Conservation (phyloP, 2,113 vertebrate genomes). For the Oryzias woworae region DNA sequence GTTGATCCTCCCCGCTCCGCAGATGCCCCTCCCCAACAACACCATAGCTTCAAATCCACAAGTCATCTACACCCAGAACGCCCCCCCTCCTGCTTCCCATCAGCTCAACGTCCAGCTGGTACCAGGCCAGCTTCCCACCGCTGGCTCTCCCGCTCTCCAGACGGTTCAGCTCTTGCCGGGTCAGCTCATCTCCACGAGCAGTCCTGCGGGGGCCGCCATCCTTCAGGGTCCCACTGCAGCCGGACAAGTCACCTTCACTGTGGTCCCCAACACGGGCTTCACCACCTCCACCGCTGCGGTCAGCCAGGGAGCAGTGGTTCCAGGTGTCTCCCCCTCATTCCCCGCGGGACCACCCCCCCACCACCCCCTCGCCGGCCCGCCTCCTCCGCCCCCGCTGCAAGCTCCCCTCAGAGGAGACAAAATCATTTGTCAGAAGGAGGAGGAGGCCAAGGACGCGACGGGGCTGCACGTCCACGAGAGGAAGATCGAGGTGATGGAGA, state of each 20-base stretch:
- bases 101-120: slow-evolving; percentile 96
- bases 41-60: slow-evolving; percentile 86
- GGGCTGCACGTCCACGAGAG: slow-evolving; percentile 97
- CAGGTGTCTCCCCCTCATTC: slow-evolving; percentile 81
- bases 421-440: slow-evolving; percentile 99
- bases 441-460: slow-evolving; percentile 98
- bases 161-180: slow-evolving; percentile 94
- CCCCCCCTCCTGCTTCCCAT: slow-evolving; percentile 82
- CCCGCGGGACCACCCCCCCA: slow-evolving; percentile 77
- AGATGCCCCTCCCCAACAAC: slow-evolving; percentile 92
- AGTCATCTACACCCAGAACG: slow-evolving; percentile 87
- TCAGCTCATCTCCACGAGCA: slow-evolving; percentile 90
- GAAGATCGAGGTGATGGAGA: slow-evolving; percentile 99
- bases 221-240: slow-evolving; percentile 88
- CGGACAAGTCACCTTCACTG: slow-evolving; percentile 97
- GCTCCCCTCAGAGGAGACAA: slow-evolving; percentile 96
- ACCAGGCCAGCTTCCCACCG: slow-evolving; percentile 84
- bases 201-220: slow-evolving; percentile 88
- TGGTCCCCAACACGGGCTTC: slow-evolving; percentile 98
- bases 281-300: slow-evolving; percentile 83
- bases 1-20: slow-evolving; percentile 96
- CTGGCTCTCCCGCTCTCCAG: slow-evolving; percentile 82
- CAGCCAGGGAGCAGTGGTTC: slow-evolving; percentile 87
- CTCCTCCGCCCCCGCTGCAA: slow-evolving; percentile 73
- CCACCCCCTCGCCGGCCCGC: slow-evolving; percentile 68